Conservation (phyloP, 1,140 invertebrate genomes). For the Drosophila carrolli region DNA sequence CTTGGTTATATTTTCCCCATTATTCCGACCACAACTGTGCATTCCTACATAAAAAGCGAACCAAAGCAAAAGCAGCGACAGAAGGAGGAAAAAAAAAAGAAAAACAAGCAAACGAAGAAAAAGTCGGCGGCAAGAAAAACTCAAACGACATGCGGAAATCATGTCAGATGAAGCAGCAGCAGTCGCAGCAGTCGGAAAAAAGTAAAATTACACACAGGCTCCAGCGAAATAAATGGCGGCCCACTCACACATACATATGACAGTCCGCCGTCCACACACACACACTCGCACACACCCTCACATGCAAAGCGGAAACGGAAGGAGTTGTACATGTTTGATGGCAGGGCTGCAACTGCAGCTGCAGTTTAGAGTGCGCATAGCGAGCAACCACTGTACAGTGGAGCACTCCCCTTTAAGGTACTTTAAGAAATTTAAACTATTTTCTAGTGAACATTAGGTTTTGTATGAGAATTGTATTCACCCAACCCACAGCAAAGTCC, state of each 20-base stretch:
- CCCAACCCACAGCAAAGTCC: too few relatives aligned
- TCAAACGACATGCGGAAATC: slow-evolving; percentile 82
- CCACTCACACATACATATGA: slow-evolving; percentile 28
- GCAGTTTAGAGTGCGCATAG: slow-evolving; percentile 23
- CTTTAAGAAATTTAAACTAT: background rate
- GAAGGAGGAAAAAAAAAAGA: slow-evolving; percentile 12
- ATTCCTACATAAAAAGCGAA: slow-evolving; percentile 21
- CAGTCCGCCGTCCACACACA: slow-evolving; percentile 11
- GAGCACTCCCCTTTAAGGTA: background rate
- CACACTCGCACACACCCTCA: slow-evolving; percentile 9
- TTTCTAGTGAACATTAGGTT: background rate
- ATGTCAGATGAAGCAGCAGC: slow-evolving; percentile 78
- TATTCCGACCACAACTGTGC: slow-evolving; percentile 16
- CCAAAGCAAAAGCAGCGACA: slow-evolving; percentile 2
- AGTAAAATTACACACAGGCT: slow-evolving; percentile 40
- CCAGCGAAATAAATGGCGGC: slow-evolving; percentile 65
- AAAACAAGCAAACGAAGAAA: slow-evolving; percentile 57
- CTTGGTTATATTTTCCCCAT: background rate
- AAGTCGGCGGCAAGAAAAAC: slow-evolving; percentile 56
- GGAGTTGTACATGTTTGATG: slow-evolving; percentile 71
- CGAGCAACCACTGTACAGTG: slow-evolving; percentile 33
- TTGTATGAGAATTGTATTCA: too few relatives aligned
- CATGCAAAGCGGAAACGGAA: slow-evolving; percentile 61
- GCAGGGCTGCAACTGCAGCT: slow-evolving; percentile 35
- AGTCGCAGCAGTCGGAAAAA: slow-evolving; percentile 38